phyloP scores from a whole-genome alignment of 2,113 vertebrate species.

The Dascyllus trimaculatus region DNA sequence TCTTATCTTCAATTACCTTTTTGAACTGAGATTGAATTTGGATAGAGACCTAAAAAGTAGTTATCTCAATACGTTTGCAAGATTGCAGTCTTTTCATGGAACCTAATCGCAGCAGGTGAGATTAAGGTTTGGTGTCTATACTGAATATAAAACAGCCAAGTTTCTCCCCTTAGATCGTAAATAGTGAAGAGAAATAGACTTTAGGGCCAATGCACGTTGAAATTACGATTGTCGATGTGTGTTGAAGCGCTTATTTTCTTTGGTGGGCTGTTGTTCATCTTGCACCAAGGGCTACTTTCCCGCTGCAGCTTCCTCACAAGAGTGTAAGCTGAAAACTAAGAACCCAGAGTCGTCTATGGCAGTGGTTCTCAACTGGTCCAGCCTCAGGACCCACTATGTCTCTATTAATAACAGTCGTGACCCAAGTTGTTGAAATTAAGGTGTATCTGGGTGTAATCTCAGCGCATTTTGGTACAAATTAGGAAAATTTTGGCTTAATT shows the following conservation, averaged over 20 bases:
- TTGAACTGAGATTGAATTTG: slow-evolving; percentile 38
- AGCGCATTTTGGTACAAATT: too few relatives aligned
- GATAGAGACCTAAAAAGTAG: slow-evolving; percentile 27
- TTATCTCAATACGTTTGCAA: slow-evolving; percentile 36
- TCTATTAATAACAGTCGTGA: too few relatives aligned
- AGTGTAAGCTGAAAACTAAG: slow-evolving; percentile 7
- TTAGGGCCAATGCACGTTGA: background rate
- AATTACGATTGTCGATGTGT: slow-evolving; percentile 5
- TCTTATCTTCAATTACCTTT: slow-evolving; percentile 32
- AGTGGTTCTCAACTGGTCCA: too few relatives aligned
- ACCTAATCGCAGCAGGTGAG: slow-evolving; percentile 30
- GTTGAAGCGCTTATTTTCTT: slow-evolving; percentile 5
- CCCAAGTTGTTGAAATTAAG: too few relatives aligned
- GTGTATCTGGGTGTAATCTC: too few relatives aligned
- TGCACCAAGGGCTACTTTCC: background rate
- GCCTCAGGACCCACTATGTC: too few relatives aligned
- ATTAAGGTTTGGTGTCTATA: slow-evolving; percentile 25
- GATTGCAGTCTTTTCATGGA: slow-evolving; percentile 48
- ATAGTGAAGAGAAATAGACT: slow-evolving; percentile 12
- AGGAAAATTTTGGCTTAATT: too few relatives aligned
- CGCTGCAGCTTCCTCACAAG: background rate
- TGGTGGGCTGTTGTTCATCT: background rate
- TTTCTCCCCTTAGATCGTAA: slow-evolving; percentile 16
- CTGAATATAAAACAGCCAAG: slow-evolving; percentile 54
- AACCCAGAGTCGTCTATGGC: background rate